phyloP scores from a whole-genome alignment of 2,888 invertebrate genomes.

The Zelleria hepariella region DNA sequence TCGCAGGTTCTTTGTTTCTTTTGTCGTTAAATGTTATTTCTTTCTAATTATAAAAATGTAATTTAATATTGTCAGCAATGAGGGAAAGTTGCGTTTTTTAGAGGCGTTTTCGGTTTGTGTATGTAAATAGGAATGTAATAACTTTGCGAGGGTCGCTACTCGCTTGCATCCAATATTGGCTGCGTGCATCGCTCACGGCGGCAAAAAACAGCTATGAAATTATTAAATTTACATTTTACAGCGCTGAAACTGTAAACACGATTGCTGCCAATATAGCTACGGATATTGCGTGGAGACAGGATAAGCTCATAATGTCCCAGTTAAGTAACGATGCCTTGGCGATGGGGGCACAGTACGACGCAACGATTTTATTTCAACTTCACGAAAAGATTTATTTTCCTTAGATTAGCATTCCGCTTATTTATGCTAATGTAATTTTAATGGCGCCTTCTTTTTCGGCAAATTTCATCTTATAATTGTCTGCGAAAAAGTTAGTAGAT shows the following conservation, averaged over 20 bases:
- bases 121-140: background rate
- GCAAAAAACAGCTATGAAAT: background rate
- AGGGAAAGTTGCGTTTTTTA: constrained; percentile 8
- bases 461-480: constrained; percentile 59
- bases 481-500: constrained; percentile 50
- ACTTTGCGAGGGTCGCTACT: background rate
- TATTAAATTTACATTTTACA: background rate
- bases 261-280: background rate
- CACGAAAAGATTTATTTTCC: constrained; percentile 63
- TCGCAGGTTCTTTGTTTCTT: too few relatives aligned
- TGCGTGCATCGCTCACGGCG: background rate
- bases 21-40: too few relatives aligned
- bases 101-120: background rate
- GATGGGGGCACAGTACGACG: constrained; percentile 8
- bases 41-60: too few relatives aligned
- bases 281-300: background rate
- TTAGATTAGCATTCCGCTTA: constrained; percentile 70
- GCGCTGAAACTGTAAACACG: background rate
- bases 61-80: too few relatives aligned
- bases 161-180: background rate
- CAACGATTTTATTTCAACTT: constrained; percentile 64
- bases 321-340: background rate
- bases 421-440: constrained; percentile 73
- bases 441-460: constrained; percentile 66
- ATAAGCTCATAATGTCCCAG: background rate